Evolutionary conservation across 2,888 invertebrate genomes (phyloP).

Genomic region (Drosophila ezoana): DNA sequence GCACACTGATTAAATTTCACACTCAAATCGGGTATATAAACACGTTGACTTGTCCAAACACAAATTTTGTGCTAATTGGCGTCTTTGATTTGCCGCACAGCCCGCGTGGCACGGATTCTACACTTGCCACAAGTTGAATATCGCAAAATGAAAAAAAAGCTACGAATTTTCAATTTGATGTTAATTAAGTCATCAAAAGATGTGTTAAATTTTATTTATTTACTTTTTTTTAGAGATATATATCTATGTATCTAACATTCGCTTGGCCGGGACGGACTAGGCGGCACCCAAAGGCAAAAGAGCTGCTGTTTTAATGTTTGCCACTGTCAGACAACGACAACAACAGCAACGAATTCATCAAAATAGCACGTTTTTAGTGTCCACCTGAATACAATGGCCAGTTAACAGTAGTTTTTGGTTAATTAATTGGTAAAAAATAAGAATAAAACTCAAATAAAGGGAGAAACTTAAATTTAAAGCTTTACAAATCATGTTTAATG

Average conservation of each 20-base stretch:
- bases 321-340: constrained; percentile 14
- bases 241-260: constrained; percentile 2
- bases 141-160: constrained; percentile 6
- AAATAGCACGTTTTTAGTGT: constrained; percentile 65
- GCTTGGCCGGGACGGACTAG: constrained; percentile 5
- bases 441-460: constrained; percentile 17
- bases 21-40: constrained; percentile 43
- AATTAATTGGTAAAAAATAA: constrained; percentile 60
- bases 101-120: constrained; percentile 39
- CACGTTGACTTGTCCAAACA: constrained; percentile 59
- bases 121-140: constrained; percentile 40
- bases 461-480: constrained; percentile 57
- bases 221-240: neutral
- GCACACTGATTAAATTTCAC: constrained; percentile 79
- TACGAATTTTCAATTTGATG: constrained; percentile 31
- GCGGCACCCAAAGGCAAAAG: constrained; percentile 20
- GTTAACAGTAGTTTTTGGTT: constrained; percentile 71
- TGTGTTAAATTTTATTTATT: constrained; percentile 11
- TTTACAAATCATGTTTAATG: constrained; percentile 63
- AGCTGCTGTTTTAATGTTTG: constrained; percentile 21
- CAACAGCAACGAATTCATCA: constrained; percentile 38
- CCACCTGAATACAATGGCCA: constrained; percentile 41
- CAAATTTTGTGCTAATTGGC: constrained; percentile 58
- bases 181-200: constrained; percentile 68
- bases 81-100: constrained; percentile 62